Base-by-base conservation (phyloP, 2,113 vertebrate genomes). In the Aplodontia rufa region DNA sequence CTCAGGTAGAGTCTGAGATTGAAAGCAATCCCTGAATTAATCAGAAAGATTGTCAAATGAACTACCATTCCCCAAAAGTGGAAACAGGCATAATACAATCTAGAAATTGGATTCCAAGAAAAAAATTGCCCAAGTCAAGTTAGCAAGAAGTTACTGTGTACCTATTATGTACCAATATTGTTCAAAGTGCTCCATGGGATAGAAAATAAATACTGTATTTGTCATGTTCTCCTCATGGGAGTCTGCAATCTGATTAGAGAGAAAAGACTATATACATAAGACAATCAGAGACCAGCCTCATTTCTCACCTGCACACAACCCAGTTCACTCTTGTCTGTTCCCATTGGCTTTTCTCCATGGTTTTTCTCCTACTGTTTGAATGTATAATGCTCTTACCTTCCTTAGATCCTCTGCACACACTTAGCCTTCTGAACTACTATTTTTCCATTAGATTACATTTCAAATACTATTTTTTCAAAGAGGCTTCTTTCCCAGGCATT, bases 11-110 rank as follows among this genome's bases (percentile, higher is more conserved):
- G 47, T 89, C 74, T 75, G 30, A 1, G 0, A 93, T 84, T 78
- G 89, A 55, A 97, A 96, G 84, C 86, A 89, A 89, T 83, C n/a
- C 24, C 71, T 69, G 78, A 92, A 95, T 96, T 96, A 96, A 97
- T 96, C 30, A 17, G 78, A 89, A 95, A 91, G 64, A 89, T 76
- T 96, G 75, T 97, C 92, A 93, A 87, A 95, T 32, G 19, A 3
- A 1, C 45, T 45, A 68, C 58, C 45, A 20, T 93, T 90, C 69
- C 42, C 80, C 74, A 20, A 91, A 92, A 80, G 92, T 89, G 35
- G 79, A 96, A 95, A 78, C 37, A 86, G 75, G 51, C 64, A 64
- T 93, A 96, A 91, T 81, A 28, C 55, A 62, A 87, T 83, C 51
- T 91, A 96, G 55, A 96, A 96, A 96, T 93, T 93, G 88, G 83